Evolutionary conservation across 1,140 invertebrate genomes (phyloP).

Genomic region (Drosophila albomicans): DNA sequence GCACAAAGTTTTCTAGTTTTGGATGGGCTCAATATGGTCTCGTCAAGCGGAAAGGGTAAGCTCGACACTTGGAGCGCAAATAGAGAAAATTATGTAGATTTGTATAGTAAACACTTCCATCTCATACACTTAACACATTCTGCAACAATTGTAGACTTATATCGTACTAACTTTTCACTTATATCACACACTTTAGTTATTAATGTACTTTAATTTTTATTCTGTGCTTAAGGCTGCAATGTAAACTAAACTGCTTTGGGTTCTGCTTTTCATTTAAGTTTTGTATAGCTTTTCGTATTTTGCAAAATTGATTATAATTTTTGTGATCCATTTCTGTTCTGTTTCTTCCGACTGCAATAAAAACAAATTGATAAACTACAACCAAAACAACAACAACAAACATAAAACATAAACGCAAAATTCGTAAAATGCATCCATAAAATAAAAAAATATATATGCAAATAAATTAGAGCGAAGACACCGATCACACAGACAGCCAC

Average conservation of each 20-base stretch:
- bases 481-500: constrained; percentile 82
- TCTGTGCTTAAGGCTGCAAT: constrained; percentile 7
- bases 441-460: constrained; percentile 23
- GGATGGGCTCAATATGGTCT: constrained; percentile 35
- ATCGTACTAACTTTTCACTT: background rate
- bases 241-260: constrained; percentile 13
- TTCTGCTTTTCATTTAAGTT: constrained; percentile 34
- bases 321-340: constrained; percentile 59
- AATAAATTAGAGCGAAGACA: constrained; percentile 77
- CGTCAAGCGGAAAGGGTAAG: constrained; percentile 35
- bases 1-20: constrained; percentile 11
- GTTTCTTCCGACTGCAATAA: constrained; percentile 72
- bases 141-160: background rate
- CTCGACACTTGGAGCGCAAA: background rate
- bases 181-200: background rate
- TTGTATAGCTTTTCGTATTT: constrained; percentile 37
- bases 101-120: background rate
- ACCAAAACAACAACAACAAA: constrained; percentile 24
- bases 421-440: constrained; percentile 36
- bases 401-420: constrained; percentile 57
- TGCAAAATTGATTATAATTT: constrained; percentile 68
- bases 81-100: background rate
- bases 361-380: constrained; percentile 14
- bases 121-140: background rate
- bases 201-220: background rate